Evolutionary conservation across 1,140 invertebrate genomes (phyloP).

Genomic region (Tribolium castaneum): DNA sequence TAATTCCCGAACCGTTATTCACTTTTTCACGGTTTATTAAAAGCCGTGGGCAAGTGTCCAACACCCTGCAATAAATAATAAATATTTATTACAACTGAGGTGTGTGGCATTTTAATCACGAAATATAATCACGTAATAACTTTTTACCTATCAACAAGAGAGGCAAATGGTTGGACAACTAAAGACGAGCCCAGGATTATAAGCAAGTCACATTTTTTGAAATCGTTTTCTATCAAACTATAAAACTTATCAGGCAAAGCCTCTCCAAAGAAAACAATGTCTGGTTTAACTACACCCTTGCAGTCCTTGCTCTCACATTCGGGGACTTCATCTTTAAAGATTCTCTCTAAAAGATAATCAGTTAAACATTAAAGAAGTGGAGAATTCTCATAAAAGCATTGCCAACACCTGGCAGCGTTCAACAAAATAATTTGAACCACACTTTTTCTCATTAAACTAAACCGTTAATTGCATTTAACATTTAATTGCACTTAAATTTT

Average conservation of each 20-base stretch:
- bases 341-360: conserved; percentile 71
- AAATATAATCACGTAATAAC: too few species aligned
- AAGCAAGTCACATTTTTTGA: conserved; percentile 88
- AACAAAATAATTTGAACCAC: not conserved
- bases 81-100: too few species aligned
- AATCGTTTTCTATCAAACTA: conserved; percentile 76
- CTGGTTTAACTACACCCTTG: conserved; percentile 87
- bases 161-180: conserved; percentile 95
- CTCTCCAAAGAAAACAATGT: conserved; percentile 96
- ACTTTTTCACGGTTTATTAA: conserved; percentile 87
- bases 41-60: conserved; percentile 78
- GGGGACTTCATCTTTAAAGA: conserved; percentile 79
- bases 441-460: not conserved
- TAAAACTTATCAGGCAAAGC: conserved; percentile 83
- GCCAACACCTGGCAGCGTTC: too few species aligned
- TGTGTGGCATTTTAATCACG: too few species aligned
- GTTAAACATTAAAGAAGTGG: too few species aligned
- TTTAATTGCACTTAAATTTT: too few species aligned
- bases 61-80: conserved; percentile 70
- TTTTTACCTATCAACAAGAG: conserved; percentile 78
- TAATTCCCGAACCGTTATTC: conserved; percentile 69
- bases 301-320: conserved; percentile 73
- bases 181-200: conserved; percentile 97
- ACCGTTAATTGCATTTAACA: too few species aligned
- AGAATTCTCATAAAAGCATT: too few species aligned